Percentiles rank a stretch among this genome's conserved stretches.
Evolutionary conservation across 64 coral and sea anemone species (phyloP).

Genomic region (Anthopleura sola): DNA sequence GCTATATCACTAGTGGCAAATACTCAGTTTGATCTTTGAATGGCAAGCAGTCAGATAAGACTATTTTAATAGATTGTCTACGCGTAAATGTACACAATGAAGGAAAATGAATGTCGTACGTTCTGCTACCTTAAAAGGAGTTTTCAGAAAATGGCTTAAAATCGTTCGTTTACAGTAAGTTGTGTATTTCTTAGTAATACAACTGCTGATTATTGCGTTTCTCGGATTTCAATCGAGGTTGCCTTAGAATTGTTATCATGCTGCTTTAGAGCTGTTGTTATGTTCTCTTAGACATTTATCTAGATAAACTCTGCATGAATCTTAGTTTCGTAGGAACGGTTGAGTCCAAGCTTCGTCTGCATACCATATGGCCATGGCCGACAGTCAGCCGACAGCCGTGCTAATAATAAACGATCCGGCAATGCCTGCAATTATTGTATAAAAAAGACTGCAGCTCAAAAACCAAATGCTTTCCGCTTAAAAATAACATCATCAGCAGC

Average conservation of each 20-base stretch:
- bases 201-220: not conserved
- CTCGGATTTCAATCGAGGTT: not conserved
- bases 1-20: not conserved
- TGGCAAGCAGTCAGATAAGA: not conserved
- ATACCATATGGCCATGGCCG: not conserved
- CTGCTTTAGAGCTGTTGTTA: not conserved
- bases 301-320: not conserved
- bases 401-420: no score
- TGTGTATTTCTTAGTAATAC: no score
- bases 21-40: not conserved
- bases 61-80: not conserved
- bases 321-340: not conserved
- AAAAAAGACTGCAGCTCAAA: no score
- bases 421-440: no score
- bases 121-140: not conserved
- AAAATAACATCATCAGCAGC: no score
- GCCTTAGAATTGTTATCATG: not conserved
- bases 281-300: not conserved
- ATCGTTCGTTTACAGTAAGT: no score
- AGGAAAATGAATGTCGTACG: not conserved
- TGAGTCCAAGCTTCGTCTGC: not conserved
- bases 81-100: no score
- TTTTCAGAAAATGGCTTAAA: no score
- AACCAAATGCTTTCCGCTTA: no score
- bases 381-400: not conserved